A percentile compares a stretch with the other conserved stretches of the same genome.
phyloP scores from a whole-genome alignment of 1,140 invertebrate species.

The Papilio machaon region DNA sequence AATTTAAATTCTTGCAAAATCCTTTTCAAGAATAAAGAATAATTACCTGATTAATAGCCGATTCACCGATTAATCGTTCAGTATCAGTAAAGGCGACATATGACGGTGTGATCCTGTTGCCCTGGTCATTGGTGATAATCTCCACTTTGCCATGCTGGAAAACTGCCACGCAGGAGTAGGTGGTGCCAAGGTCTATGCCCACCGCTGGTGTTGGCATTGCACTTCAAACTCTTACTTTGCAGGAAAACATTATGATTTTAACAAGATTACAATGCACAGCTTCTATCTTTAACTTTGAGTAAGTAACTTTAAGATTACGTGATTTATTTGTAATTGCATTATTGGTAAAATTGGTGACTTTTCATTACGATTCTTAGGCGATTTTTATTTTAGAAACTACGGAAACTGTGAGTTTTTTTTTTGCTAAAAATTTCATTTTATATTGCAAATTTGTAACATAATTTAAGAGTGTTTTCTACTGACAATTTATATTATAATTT shows the following conservation, averaged over 20 bases:
- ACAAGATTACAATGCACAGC: background rate
- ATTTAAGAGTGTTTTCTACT: background rate
- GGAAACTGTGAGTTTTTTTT: background rate
- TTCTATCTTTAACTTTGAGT: background rate
- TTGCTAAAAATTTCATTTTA: background rate
- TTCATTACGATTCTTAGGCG: background rate
- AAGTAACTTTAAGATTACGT: background rate
- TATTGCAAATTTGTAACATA: background rate
- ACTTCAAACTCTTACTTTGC: slow-evolving; percentile 8
- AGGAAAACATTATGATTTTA: background rate
- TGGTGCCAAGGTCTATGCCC: slow-evolving; percentile 90
- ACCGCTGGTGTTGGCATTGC: slow-evolving; percentile 80
- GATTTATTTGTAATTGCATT: background rate
- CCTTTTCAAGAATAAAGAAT: background rate
- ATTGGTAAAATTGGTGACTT: background rate
- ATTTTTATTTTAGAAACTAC: background rate
- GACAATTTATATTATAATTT: background rate
- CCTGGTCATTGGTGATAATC: slow-evolving; percentile 96
- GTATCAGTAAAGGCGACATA: slow-evolving; percentile 96
- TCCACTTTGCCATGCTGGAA: slow-evolving; percentile 93
- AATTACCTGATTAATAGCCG: slow-evolving; percentile 88
- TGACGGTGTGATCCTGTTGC: slow-evolving; percentile 94
- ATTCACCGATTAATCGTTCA: slow-evolving; percentile 93
- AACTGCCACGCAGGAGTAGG: slow-evolving; percentile 91
- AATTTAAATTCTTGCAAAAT: background rate